A percentile compares a stretch with the other conserved stretches of the same genome.
Conservation (phyloP, 2,113 vertebrate species). For the Pitta sordida region DNA sequence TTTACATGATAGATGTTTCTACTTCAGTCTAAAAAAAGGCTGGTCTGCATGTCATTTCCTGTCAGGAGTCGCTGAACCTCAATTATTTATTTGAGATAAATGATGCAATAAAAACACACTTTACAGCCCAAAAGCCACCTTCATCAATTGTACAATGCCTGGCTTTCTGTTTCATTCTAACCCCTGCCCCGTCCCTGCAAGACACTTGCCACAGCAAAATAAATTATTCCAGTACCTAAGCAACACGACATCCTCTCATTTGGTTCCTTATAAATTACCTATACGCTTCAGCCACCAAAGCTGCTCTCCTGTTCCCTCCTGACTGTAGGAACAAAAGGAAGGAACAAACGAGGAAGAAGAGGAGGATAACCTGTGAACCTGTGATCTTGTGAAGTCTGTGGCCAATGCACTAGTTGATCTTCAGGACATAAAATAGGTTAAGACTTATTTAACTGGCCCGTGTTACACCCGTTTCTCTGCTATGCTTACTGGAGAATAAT, state of each 20-base stretch:
- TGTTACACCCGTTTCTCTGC: background rate
- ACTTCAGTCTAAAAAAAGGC: slow-evolving; percentile 29
- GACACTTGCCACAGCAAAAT: background rate
- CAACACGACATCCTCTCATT: background rate
- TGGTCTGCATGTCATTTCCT: slow-evolving; percentile 38
- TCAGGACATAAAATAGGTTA: background rate
- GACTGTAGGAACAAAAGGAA: background rate
- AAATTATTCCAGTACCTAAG: background rate
- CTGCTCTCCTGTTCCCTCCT: background rate
- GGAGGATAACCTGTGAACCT: background rate
- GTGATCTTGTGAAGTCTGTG: background rate
- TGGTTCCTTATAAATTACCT: background rate
- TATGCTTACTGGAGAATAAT: background rate
- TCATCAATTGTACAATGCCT: background rate
- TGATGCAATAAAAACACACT: slow-evolving; percentile 42
- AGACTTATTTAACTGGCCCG: background rate
- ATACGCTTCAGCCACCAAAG: background rate
- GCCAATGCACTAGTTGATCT: background rate
- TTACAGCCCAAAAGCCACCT: slow-evolving; percentile 17
- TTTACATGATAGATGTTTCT: slow-evolving; percentile 53
- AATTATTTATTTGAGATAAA: slow-evolving; percentile 59
- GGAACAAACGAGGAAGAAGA: background rate
- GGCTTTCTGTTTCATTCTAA: background rate
- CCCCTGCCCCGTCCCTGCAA: background rate
- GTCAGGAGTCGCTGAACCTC: slow-evolving; percentile 9